phyloP scores from a whole-genome alignment of 2,888 invertebrate species.

The Hydroisotoma schaefferi region DNA sequence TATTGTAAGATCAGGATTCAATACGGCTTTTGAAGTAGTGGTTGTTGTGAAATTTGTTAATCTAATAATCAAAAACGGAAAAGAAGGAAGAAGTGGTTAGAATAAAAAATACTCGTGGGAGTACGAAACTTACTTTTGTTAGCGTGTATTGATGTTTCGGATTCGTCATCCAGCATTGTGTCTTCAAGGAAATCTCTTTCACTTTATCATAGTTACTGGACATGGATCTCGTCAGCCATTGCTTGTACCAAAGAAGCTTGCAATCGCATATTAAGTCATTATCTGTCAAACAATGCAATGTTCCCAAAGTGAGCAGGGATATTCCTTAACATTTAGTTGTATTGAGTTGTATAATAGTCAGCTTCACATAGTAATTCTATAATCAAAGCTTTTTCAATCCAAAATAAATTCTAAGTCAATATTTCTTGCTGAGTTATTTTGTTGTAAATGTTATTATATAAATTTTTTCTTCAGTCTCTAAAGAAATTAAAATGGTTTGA shows the following conservation, averaged over 20 bases:
- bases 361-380: too few relatives aligned
- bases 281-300: slow-evolving; percentile 58
- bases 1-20: too few relatives aligned
- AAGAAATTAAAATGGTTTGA: too few relatives aligned
- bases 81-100: too few relatives aligned
- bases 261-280: slow-evolving; percentile 85
- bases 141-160: slow-evolving; percentile 46
- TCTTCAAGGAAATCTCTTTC: slow-evolving; percentile 41
- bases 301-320: too few relatives aligned
- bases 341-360: not conserved
- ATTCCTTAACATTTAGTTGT: not conserved
- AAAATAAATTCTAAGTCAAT: too few relatives aligned
- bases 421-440: not conserved
- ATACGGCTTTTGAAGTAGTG: too few relatives aligned
- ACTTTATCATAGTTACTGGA: slow-evolving; percentile 33
- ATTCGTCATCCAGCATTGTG: slow-evolving; percentile 45
- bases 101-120: not conserved
- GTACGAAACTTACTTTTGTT: slow-evolving; percentile 37
- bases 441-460: not conserved
- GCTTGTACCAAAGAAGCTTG: slow-evolving; percentile 81
- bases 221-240: slow-evolving; percentile 60
- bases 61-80: too few relatives aligned
- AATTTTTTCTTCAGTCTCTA: too few relatives aligned
- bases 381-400: too few relatives aligned
- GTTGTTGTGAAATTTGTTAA: too few relatives aligned